Conservation (phyloP, 2,113 vertebrate species). For the Rynchops niger region DNA sequence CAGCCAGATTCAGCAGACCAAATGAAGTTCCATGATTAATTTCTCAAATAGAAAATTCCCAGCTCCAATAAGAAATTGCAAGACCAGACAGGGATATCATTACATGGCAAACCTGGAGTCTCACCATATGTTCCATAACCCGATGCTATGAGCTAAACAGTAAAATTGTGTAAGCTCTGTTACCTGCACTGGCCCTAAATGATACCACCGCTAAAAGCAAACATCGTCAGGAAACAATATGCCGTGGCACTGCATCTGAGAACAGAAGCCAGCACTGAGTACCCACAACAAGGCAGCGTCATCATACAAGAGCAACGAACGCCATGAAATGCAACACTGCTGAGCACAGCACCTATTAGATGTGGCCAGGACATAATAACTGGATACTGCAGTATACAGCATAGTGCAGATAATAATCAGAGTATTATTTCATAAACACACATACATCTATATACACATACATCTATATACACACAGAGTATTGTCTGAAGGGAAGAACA, state of each 20-base stretch:
- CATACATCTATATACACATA: not conserved
- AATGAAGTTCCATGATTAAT: not conserved
- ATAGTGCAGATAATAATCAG: not conserved
- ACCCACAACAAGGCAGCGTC: not conserved
- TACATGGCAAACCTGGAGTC: not conserved
- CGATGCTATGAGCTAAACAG: accelerated
- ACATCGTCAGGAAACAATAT: not conserved
- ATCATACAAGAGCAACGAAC: not conserved
- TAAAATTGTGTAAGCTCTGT: not conserved
- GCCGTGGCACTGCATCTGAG: not conserved
- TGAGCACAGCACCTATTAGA: not conserved
- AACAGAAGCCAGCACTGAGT: not conserved
- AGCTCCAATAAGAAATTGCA: not conserved
- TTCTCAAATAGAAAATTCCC: not conserved
- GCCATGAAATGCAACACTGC: not conserved
- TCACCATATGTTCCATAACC: not conserved
- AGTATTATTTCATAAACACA: not conserved
- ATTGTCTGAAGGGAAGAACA: not conserved
- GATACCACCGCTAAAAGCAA: not conserved
- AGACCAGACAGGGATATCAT: not conserved
- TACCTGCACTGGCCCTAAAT: not conserved
- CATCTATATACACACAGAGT: not conserved
- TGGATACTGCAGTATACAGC: not conserved
- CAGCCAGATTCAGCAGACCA: not conserved
- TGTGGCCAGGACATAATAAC: not conserved